A percentile compares a stretch with the other conserved stretches of the same genome.
Conservation (phyloP, 2,113 vertebrate genomes). For the Glaucidium brasilianum region DNA sequence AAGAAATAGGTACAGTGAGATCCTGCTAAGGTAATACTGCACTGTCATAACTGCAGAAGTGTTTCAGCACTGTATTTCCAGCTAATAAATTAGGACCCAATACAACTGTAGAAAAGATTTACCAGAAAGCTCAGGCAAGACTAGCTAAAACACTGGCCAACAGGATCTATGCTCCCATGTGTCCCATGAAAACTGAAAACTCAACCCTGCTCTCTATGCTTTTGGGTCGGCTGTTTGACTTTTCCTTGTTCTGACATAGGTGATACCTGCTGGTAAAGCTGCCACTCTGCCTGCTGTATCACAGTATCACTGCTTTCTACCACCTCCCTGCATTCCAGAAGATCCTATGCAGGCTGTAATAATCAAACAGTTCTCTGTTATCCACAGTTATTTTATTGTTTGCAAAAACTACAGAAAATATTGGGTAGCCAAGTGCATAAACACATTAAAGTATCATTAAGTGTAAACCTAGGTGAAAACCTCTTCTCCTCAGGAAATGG, state of each 20-base stretch:
- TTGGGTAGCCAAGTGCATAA: not conserved
- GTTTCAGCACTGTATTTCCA: not conserved
- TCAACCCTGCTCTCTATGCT: not conserved
- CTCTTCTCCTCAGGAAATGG: not conserved
- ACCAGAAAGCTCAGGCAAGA: not conserved
- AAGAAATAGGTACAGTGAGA: not conserved
- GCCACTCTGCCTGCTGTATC: not conserved
- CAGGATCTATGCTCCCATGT: not conserved
- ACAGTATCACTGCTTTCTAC: not conserved
- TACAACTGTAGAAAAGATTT: not conserved
- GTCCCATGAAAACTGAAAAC: not conserved
- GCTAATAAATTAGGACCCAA: not conserved
- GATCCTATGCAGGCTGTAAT: slow-evolving; percentile 4
- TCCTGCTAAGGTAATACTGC: not conserved
- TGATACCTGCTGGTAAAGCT: not conserved
- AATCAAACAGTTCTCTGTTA: slow-evolving; percentile 26
- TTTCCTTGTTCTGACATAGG: not conserved
- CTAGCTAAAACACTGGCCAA: not conserved
- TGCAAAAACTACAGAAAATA: slow-evolving; percentile 43
- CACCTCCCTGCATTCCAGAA: not conserved
- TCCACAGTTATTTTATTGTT: slow-evolving; percentile 38
- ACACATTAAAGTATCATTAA: not conserved
- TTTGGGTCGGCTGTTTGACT: not conserved
- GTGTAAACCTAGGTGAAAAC: not conserved
- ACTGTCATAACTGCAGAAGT: not conserved